phyloP scores from a whole-genome alignment of 2,113 vertebrate species.

The Bolborhynchus lineola region DNA sequence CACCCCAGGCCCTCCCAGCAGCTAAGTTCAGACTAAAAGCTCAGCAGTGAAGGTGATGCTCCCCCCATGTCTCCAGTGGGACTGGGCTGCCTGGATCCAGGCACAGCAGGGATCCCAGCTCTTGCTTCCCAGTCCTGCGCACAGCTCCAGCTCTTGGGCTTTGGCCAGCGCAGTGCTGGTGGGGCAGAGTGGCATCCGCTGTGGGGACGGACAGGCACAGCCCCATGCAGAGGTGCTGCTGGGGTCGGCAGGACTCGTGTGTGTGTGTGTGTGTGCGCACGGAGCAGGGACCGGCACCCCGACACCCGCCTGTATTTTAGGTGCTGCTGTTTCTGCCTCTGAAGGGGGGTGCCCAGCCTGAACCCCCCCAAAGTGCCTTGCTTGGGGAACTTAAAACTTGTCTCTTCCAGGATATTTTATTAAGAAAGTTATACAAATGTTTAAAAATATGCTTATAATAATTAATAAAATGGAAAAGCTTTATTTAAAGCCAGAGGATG shows the following conservation, averaged over 20 bases:
- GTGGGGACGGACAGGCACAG: not conserved
- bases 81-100: not conserved
- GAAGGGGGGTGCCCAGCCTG: not conserved
- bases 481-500: slow-evolving; percentile 73
- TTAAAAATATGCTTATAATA: slow-evolving; percentile 75
- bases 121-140: accelerated
- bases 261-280: not conserved
- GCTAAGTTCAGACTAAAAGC: not conserved
- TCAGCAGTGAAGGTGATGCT: not conserved
- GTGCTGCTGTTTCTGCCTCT: not conserved
- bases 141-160: accelerated
- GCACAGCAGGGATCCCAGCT: not conserved
- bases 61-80: accelerated
- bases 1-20: not conserved
- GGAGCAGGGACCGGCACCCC: not conserved
- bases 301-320: not conserved
- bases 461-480: slow-evolving; percentile 77
- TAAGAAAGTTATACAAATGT: slow-evolving; percentile 76
- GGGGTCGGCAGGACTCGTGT: not conserved
- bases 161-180: not conserved
- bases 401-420: slow-evolving; percentile 68
- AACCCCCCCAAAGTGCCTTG: slow-evolving; percentile 62
- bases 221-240: not conserved
- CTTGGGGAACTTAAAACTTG: slow-evolving; percentile 49
- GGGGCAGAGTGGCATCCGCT: accelerated